Evolutionary conservation across 2,888 invertebrate genomes (phyloP), one percentile per base, ranked within the genome.

Genomic region (Tenodera sinensis): DNA sequence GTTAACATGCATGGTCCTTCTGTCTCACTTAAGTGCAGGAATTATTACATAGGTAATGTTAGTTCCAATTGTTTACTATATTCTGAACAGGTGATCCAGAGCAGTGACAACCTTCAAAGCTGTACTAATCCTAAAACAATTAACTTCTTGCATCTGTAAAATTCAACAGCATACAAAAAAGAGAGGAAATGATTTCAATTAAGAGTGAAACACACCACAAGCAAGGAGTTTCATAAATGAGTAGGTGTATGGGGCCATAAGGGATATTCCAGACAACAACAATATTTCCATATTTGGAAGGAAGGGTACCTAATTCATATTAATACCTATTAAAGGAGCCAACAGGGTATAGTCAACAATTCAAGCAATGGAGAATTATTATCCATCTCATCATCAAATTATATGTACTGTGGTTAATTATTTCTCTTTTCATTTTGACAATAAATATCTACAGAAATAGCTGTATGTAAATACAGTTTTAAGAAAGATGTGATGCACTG

Each of bases 31-130:
- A 71, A 71, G 54, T 71, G 25, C 6, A 71, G 15, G 54, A 71
- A 25, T 71, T 71, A 71, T 6, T 20, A 71, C 54, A 20, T 71
- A 71, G 42, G 42, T 12, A 42, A 42, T 71, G 54, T 71, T 71
- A 71, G 54, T 20, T 71, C 25, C 20, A 20, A 20, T 71, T 71
- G 54, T 71, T 71, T 20, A 71, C 54, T 71, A 20, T 42, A 6
- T 71, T 71, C 20, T 71, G 54, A 71, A 71, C 54, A 71, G 89
- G 89, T 88, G 91, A 87, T 90, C 90, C 89, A 84, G 84, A 89
- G 90, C 89, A 89, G 90, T 91, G 90, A 90, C 90, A 71, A 71
- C 54, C 54, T 71, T 71, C 54, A 71, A 71, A 71, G 54, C 20
- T 71, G 54, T 71, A 71, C 25, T 71, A 8, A 71, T 6, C 54